phyloP scores from a whole-genome alignment of 2,888 invertebrate species.

The Saturnia japonica region DNA sequence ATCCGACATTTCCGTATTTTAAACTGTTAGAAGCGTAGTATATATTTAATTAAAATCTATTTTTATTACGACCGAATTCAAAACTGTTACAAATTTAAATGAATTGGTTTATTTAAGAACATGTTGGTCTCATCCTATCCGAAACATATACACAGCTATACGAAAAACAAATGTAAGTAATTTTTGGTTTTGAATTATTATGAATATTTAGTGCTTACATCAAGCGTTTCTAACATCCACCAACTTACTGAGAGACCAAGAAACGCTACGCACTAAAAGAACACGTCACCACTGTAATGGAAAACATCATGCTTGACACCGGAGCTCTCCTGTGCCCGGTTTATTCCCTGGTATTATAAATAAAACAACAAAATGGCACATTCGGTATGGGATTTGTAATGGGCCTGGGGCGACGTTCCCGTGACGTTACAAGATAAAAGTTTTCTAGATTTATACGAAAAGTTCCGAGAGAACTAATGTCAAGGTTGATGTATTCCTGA shows the following conservation, averaged over 20 bases:
- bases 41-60: no score
- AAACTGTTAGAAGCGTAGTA: no score
- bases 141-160: no score
- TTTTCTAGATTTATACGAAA: constrained; percentile 12
- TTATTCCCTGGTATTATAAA: constrained; percentile 45
- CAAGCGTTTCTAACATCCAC: constrained; percentile 29
- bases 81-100: no score
- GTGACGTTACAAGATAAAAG: constrained; percentile 14
- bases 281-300: constrained; percentile 62
- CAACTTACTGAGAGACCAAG: constrained; percentile 39
- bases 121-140: no score
- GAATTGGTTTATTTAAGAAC: no score
- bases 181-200: not conserved
- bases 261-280: constrained; percentile 47
- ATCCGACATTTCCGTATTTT: no score
- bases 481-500: constrained; percentile 10
- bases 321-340: constrained; percentile 38
- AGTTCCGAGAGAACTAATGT: not conserved
- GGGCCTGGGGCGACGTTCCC: constrained; percentile 2
- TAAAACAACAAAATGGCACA: constrained; percentile 32
- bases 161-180: no score
- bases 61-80: no score
- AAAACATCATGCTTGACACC: constrained; percentile 64
- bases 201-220: not conserved
- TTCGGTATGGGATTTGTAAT: constrained; percentile 20